A percentile compares a stretch with the other conserved stretches of the same genome.
phyloP scores from a whole-genome alignment of 2,113 vertebrate species.

The Periophthalmodon schlosseri region DNA sequence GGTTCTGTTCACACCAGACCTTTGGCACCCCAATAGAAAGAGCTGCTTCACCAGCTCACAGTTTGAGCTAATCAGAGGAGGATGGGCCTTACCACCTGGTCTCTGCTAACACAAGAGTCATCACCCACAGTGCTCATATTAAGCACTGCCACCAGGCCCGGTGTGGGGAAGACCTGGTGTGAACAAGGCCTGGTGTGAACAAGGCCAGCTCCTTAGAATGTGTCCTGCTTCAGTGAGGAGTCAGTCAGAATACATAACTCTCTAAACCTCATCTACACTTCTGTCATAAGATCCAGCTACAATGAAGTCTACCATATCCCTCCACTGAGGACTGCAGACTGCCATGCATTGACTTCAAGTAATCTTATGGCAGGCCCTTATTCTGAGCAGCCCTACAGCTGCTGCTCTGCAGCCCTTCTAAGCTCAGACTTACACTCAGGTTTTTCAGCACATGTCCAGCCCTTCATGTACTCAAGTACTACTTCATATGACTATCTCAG shows the following conservation, averaged over 20 bases:
- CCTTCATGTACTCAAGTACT: not conserved
- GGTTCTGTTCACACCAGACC: not conserved
- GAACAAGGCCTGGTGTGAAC: not conserved
- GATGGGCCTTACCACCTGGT: not conserved
- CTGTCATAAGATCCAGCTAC: not conserved
- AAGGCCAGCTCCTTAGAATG: not conserved
- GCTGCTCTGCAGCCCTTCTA: no score
- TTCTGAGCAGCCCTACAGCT: not conserved
- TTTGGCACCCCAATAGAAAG: not conserved
- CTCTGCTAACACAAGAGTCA: not conserved
- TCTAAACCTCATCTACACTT: not conserved
- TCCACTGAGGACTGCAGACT: not conserved
- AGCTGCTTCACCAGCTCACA: not conserved
- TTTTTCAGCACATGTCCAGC: not conserved
- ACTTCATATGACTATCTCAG: not conserved
- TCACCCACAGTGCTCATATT: not conserved
- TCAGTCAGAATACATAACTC: not conserved
- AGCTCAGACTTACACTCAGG: not conserved
- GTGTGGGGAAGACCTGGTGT: not conserved
- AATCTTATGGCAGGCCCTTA: not conserved
- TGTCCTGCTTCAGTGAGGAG: not conserved
- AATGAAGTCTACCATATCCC: not conserved
- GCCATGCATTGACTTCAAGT: not conserved
- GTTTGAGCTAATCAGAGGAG: not conserved
- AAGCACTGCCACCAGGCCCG: not conserved